These are phyloP conservation scores for Tipula unca DNA, from an alignment of 2,888 invertebrate genomes.

Conservation along the genomic window DNA sequence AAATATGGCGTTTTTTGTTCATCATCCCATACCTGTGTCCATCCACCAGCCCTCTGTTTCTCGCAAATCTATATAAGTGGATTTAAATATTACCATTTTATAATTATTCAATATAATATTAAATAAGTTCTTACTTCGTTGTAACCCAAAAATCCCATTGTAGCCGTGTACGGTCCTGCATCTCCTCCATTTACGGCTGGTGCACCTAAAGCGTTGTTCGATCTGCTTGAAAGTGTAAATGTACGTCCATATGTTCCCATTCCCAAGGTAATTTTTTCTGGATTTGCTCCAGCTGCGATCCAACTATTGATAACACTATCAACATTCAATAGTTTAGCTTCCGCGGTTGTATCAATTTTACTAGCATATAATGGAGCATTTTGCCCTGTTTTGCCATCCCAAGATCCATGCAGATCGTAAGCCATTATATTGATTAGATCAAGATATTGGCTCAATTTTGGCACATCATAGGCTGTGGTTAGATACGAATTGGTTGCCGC, in stretches of 20 bases:
- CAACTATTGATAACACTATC: constrained; percentile 37
- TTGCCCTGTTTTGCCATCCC: constrained; percentile 44
- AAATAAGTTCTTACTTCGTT: constrained; percentile 43
- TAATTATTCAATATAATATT: neutral
- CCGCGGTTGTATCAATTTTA: constrained; percentile 27
- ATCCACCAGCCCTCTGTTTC: constrained; percentile 32
- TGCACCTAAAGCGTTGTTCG: constrained; percentile 41
- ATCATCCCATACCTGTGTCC: constrained; percentile 34
- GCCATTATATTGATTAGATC: constrained; percentile 50
- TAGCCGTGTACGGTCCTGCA: constrained; percentile 44
- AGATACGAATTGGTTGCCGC: constrained; percentile 42
- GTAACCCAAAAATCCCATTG: constrained; percentile 47
- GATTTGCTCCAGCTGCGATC: constrained; percentile 36
- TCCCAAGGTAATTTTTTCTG: constrained; percentile 38
- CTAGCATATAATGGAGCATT: constrained; percentile 44
- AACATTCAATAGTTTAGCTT: constrained; percentile 29
- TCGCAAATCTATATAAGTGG: constrained; percentile 37
- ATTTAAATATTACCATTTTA: neutral
- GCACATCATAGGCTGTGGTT: constrained; percentile 45
- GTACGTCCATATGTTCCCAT: constrained; percentile 40
- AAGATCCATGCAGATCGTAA: constrained; percentile 49
- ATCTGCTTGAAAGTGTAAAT: constrained; percentile 38
- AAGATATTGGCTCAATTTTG: constrained; percentile 40
- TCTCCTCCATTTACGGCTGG: constrained; percentile 39
- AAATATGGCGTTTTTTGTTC: constrained; percentile 37